phyloP scores from a whole-genome alignment of 1,140 invertebrate genomes.

The Chrysomallon squamiferum region DNA sequence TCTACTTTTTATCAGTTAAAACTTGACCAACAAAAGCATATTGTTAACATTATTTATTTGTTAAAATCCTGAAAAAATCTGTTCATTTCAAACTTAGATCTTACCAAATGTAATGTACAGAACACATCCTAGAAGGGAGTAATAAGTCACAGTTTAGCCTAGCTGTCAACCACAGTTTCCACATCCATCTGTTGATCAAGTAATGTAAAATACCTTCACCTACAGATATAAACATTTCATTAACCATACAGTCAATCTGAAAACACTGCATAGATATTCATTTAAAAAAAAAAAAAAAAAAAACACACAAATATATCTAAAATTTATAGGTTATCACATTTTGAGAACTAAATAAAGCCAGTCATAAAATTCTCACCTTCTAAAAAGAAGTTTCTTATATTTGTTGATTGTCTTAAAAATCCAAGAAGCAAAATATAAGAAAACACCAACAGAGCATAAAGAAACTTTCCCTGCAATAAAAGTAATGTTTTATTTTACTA shows the following conservation, averaged over 20 bases:
- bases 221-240: neutral
- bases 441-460: slow-evolving; percentile 22
- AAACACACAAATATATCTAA: too few relatives aligned
- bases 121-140: slow-evolving; percentile 22
- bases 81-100: too few relatives aligned
- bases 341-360: too few relatives aligned
- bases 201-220: slow-evolving; percentile 2
- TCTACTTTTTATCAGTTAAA: too few relatives aligned
- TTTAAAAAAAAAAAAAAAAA: too few relatives aligned
- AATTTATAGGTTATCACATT: too few relatives aligned
- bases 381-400: slow-evolving; percentile 23
- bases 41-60: too few relatives aligned
- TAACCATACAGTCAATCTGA: too few relatives aligned
- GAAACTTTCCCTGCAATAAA: slow-evolving; percentile 28
- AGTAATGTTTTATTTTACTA: too few relatives aligned
- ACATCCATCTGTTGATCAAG: slow-evolving; percentile 31
- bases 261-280: too few relatives aligned
- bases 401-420: slow-evolving; percentile 21
- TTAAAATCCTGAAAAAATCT: too few relatives aligned
- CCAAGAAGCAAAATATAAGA: slow-evolving; percentile 23
- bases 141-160: slow-evolving; percentile 20
- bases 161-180: slow-evolving; percentile 32
- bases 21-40: too few relatives aligned
- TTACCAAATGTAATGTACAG: slow-evolving; percentile 39
- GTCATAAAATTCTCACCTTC: slow-evolving; percentile 26